Base-by-base conservation (phyloP, 2,888 invertebrate genomes). In the Drosophila sordidula region DNA sequence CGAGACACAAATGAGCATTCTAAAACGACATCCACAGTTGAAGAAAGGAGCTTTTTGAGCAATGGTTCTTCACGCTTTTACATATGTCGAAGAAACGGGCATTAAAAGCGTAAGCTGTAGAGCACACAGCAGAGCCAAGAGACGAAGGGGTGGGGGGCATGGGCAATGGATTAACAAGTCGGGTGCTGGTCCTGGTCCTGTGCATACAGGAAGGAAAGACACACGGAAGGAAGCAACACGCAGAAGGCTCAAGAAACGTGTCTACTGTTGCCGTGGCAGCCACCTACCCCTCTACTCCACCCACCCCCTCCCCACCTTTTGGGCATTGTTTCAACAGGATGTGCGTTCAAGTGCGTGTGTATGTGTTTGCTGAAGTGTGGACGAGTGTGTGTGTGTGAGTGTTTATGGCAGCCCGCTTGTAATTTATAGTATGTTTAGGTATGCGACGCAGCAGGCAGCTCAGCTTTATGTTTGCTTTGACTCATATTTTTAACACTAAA, bases 401-500 rank as follows among this genome's bases (percentile, higher is more conserved):
- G 78, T 63, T 68, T 77, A 75, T 77, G 77, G 63, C 73, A 56
- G 61, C 62, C 49, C 77, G 68, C 74, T 72, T 67, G 78, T 75
- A 78, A 78, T 75, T 78, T 75, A 75, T 75, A 54, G 78, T 49
- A 65, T 69, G 75, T 62, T 78, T 74, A 75, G 78, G 56, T 54
- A 69, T 49, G 49, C 71, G 47, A 66, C 66, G 41, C 57, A 76
- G 63, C 72, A 63, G 59, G 65, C 76, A 66, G 51, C 75, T 59
- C 55, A 51, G 65, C 59, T 65, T 81, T 67, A 70, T 78, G 68
- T 78, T 66, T 78, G 68, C 68, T 61, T 78, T 78, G 75, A 50
- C 78, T 79, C 78, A 81, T 69, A 78, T 79, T 79, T 79, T 78
- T 68, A 78, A 78, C 74, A 78, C 70, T 67, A 70, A 78, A 81